Percentiles rank a stretch among this genome's conserved stretches.
These are phyloP conservation scores for Coleophora deauratella DNA, from an alignment of 2,888 invertebrate species.

Conservation along the genomic window DNA sequence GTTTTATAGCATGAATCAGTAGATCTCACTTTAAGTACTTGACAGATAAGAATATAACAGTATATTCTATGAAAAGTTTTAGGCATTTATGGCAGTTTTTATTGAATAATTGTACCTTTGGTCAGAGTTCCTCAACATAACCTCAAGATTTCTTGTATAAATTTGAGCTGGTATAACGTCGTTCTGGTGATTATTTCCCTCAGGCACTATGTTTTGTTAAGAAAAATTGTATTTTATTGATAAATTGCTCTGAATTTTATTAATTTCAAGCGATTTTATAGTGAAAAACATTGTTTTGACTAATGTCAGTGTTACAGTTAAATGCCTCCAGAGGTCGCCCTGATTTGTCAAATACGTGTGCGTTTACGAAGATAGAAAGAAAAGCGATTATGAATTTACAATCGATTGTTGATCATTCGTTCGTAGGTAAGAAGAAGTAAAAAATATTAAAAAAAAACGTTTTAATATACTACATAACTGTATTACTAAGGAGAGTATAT, in stretches of 20 bases:
- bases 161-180: no score
- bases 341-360: neutral
- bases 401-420: neutral
- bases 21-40: slow-evolving; percentile 21
- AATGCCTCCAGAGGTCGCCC: slow-evolving; percentile 24
- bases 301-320: slow-evolving; percentile 26
- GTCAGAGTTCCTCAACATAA: slow-evolving; percentile 14
- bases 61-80: slow-evolving; percentile 20
- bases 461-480: no score
- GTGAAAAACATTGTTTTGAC: slow-evolving; percentile 14
- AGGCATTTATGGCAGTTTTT: slow-evolving; percentile 27
- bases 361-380: slow-evolving; percentile 27
- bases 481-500: no score
- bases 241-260: neutral
- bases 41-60: slow-evolving; percentile 21
- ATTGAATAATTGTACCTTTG: slow-evolving; percentile 8
- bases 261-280: neutral
- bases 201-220: no score
- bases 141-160: neutral
- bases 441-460: no score
- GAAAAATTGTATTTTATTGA: no score
- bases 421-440: neutral
- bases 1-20: slow-evolving; percentile 25
- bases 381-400: no score
- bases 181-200: no score